Evolutionary conservation across 2,113 vertebrate genomes (phyloP).

Genomic region (Sinocyclocheilus anshuiensis): DNA sequence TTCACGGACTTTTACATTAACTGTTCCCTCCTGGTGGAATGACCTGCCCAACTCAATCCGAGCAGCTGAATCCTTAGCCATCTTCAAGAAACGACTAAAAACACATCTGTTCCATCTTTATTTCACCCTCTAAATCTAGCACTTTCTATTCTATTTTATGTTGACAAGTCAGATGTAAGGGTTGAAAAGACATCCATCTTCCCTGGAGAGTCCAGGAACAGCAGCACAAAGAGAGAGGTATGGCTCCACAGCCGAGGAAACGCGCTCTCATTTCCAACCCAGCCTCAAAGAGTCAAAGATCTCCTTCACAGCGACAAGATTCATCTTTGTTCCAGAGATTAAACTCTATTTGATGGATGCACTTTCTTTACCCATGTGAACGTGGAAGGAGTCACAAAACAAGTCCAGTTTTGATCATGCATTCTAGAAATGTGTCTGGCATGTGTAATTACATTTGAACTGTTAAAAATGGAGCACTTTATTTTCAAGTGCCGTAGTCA

Average conservation of each 20-base stretch:
- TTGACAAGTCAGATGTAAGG: conserved; percentile 56
- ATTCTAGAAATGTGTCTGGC: not conserved
- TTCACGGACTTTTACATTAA: too few relatives aligned
- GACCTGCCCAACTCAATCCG: too few relatives aligned
- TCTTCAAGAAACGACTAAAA: too few relatives aligned
- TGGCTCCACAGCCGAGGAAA: conserved; percentile 50
- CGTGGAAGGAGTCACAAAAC: conserved; percentile 44
- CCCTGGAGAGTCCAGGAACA: conserved; percentile 44
- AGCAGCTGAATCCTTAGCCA: too few relatives aligned
- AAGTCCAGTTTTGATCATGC: not conserved
- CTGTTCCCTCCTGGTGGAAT: too few relatives aligned
- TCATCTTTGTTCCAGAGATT: conserved; percentile 63
- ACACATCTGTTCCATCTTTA: too few relatives aligned
- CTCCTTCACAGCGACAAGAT: conserved; percentile 63
- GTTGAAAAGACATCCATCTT: conserved; percentile 59
- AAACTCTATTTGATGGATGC: conserved; percentile 66
- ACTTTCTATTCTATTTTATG: conserved; percentile 54
- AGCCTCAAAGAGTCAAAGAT: conserved; percentile 61
- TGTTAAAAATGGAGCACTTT: not conserved
- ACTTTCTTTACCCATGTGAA: conserved; percentile 46
- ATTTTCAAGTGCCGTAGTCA: not conserved
- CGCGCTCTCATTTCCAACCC: conserved; percentile 40
- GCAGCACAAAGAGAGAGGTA: conserved; percentile 54
- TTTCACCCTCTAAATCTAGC: too few relatives aligned
- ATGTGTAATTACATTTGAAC: not conserved